These are phyloP conservation scores for Drosophila leontia DNA, from an alignment of 1,140 invertebrate species.

Conservation along the genomic window DNA sequence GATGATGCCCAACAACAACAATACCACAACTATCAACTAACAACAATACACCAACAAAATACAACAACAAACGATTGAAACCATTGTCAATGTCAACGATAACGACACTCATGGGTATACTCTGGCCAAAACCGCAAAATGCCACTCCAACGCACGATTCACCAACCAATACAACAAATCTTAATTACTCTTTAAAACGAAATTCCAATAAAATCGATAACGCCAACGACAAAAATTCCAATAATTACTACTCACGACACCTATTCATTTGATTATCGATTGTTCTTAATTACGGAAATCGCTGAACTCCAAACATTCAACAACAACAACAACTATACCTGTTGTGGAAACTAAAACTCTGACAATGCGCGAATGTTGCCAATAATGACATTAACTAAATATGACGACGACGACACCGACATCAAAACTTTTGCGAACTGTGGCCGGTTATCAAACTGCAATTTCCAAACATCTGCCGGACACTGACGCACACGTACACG, in stretches of 20 bases:
- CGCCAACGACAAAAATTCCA: background rate
- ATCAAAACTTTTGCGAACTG: constrained; percentile 34
- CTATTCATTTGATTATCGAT: background rate
- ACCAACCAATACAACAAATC: background rate
- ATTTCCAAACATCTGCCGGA: constrained; percentile 67
- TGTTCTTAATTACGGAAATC: constrained; percentile 3
- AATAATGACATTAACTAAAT: constrained; percentile 55
- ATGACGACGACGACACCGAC: constrained; percentile 44
- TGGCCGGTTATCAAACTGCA: constrained; percentile 61
- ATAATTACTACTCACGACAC: background rate
- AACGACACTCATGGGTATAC: constrained; percentile 44
- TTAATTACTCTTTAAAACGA: background rate
- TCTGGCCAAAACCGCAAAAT: constrained; percentile 18
- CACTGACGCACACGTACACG: constrained; percentile 15
- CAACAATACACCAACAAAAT: constrained; percentile 29
- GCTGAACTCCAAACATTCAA: background rate
- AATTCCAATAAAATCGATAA: background rate
- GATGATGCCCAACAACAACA: constrained; percentile 61
- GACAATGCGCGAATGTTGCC: constrained; percentile 47
- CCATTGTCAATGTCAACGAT: constrained; percentile 75
- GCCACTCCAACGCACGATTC: background rate
- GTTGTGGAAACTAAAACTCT: constrained; percentile 1
- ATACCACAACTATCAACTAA: constrained; percentile 27
- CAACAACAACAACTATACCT: constrained; percentile 18
- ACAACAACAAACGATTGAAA: constrained; percentile 39